phyloP scores from a whole-genome alignment of 2,113 vertebrate species.

The Catharus bicknelli region DNA sequence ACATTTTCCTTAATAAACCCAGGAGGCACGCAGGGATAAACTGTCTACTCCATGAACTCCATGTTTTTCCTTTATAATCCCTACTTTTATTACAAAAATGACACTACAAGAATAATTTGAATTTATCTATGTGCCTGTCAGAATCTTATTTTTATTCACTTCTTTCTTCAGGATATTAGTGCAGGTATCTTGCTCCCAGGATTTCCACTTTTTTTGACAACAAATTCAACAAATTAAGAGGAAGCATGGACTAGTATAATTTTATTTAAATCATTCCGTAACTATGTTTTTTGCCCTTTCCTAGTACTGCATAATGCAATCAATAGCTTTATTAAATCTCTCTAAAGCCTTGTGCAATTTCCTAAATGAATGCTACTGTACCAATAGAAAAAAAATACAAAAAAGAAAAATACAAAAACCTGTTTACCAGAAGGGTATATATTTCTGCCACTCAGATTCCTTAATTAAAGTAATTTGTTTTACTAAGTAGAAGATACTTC shows the following conservation, averaged over 20 bases:
- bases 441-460: background rate
- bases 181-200: background rate
- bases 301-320: background rate
- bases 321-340: slow-evolving; percentile 17
- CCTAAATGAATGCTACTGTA: background rate
- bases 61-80: background rate
- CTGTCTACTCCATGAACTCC: background rate
- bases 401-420: too few relatives aligned
- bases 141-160: background rate
- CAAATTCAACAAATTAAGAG: background rate
- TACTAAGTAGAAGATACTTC: background rate
- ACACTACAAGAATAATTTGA: background rate
- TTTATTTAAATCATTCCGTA: background rate
- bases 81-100: background rate
- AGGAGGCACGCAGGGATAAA: background rate
- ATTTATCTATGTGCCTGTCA: background rate
- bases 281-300: background rate
- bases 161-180: background rate
- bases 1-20: background rate
- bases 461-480: slow-evolving; percentile 28
- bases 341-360: background rate
- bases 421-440: background rate
- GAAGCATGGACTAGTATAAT: background rate
- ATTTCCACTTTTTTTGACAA: background rate
- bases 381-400: background rate